Conservation (phyloP, 2,113 vertebrate genomes). For the Boleophthalmus pectinirostris region DNA sequence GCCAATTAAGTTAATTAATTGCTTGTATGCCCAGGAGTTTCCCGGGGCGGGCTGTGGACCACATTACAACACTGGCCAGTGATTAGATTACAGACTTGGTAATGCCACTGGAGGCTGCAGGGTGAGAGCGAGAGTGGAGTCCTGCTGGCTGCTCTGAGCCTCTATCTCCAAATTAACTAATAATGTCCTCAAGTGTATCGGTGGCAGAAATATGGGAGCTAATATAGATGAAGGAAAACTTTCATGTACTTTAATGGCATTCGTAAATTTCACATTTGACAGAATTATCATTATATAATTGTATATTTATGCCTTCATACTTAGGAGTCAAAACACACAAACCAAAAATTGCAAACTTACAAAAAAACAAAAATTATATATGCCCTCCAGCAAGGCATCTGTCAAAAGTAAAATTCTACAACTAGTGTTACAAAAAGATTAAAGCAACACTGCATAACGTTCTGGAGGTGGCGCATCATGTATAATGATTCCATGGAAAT, state of each 20-base stretch:
- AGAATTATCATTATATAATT: not conserved
- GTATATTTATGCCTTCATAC: not conserved
- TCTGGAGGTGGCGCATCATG: no score
- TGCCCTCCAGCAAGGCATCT: no score
- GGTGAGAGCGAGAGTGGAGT: slow-evolving; percentile 56
- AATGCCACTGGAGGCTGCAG: slow-evolving; percentile 57
- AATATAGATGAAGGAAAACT: not conserved
- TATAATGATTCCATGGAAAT: no score
- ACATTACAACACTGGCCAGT: slow-evolving; percentile 59
- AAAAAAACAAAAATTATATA: not conserved
- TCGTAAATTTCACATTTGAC: slow-evolving; percentile 1
- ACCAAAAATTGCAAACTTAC: not conserved
- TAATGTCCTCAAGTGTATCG: slow-evolving; percentile 16
- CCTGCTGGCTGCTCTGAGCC: slow-evolving; percentile 45
- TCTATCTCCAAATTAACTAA: slow-evolving; percentile 40
- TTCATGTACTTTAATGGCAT: not conserved
- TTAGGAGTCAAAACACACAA: not conserved
- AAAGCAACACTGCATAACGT: no score
- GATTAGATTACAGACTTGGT: slow-evolving; percentile 71
- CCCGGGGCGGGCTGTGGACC: slow-evolving; percentile 56
- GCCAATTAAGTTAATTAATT: slow-evolving; percentile 77
- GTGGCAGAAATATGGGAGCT: not conserved
- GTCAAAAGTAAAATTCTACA: no score
- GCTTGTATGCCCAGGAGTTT: slow-evolving; percentile 70
- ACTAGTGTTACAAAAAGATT: no score